phyloP scores from a whole-genome alignment of 37 sponge, comb jelly and placozoan genomes.

The Mnemiopsis leidyi region DNA sequence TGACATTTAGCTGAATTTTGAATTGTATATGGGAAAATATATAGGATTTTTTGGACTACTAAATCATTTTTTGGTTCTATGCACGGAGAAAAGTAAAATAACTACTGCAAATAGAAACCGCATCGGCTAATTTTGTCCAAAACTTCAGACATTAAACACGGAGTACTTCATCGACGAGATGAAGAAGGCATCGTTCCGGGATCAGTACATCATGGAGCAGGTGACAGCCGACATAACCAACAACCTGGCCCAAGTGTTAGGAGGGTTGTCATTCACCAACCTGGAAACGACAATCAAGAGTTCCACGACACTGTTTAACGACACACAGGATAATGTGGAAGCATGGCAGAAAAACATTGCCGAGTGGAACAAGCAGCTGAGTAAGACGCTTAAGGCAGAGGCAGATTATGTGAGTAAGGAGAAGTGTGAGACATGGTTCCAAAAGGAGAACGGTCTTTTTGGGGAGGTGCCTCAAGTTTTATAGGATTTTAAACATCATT shows the following conservation, averaged over 20 bases:
- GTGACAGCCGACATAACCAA: neutral
- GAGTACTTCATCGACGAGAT: neutral
- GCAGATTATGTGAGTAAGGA: neutral
- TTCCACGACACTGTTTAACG: neutral
- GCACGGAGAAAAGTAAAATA: too few species aligned
- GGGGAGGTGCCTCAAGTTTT: too few species aligned
- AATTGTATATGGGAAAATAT: too few species aligned
- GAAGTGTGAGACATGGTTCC: too few species aligned
- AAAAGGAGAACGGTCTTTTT: too few species aligned
- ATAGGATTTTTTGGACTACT: too few species aligned
- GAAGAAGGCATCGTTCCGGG: neutral
- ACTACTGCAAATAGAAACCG: too few species aligned
- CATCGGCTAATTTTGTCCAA: too few species aligned
- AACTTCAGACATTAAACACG: conserved; percentile 9
- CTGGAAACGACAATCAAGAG: neutral
- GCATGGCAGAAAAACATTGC: neutral
- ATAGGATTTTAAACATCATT: too few species aligned
- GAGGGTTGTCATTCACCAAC: neutral
- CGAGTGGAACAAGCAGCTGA: neutral
- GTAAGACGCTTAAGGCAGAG: neutral
- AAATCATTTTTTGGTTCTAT: too few species aligned
- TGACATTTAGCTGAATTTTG: too few species aligned
- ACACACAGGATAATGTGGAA: neutral
- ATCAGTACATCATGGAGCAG: neutral
- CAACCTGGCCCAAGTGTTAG: neutral